Evolutionary conservation across 2,888 invertebrate species (phyloP), one percentile per base, ranked within the genome.

Genomic region (Nomada flava): DNA sequence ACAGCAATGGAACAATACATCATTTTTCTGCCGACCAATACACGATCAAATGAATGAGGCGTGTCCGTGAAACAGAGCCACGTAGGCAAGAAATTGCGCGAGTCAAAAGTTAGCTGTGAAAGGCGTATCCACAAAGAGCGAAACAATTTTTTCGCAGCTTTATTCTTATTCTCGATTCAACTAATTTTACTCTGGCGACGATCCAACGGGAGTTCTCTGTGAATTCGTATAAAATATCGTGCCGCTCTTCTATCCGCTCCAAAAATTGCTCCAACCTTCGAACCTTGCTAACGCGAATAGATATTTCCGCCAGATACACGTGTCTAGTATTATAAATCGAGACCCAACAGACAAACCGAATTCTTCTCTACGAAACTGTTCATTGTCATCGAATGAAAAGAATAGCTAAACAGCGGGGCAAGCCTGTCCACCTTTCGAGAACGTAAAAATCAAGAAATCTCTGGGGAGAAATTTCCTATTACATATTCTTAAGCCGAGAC

Each of bases 161-260:
- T 57, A 67, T 67, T 50, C 62, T 72, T 64, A 57, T 59, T 44
- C 79, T 44, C 26, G 73, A 64, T 64, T 74, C 79, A 53, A 74
- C 81, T 75, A 82, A 82, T 80, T 81, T 82, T 82, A 81, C 82
- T 60, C 47, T 82, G 82, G 82, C 82, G 11, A 20, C 63, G 57
- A 47, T 81, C 82, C 82, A 82, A 63, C 68, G n/a, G 13, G 36
- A 64, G 10, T 75, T 82, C 71, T 71, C 62, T 13, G 42, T 53
- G 59, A 36, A 70, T 64, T 57, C 26, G 0, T 29, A 18, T 36
- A 52, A 59, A 75, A 76, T 64, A 23, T n/a, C 23, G 60, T 50
- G 68, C 44, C 72, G 52, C 52, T n/a, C 52, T 53, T 64, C 53
- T 26, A 36, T 36, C 5, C n/a, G 23, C 70, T 26, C 20, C 4